These are phyloP conservation scores for Atta cephalotes DNA, from an alignment of 1,140 invertebrate genomes.

Conservation along the genomic window DNA sequence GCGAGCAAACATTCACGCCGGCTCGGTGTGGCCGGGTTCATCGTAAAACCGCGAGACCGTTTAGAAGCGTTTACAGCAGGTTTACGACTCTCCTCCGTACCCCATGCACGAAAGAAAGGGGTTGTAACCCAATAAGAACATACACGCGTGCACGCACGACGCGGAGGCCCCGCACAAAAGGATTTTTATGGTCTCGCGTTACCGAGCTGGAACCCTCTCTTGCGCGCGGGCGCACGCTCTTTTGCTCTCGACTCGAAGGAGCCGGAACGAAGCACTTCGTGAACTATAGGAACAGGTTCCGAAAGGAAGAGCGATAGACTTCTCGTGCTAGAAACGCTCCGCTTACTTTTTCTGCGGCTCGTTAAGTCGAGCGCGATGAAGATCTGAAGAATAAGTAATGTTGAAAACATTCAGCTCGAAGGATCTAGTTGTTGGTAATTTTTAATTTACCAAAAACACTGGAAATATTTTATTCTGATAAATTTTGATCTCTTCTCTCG, in stretches of 20 bases:
- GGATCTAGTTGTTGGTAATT: not conserved
- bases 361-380: constrained; percentile 47
- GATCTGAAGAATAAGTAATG: constrained; percentile 48
- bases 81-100: constrained; percentile 61
- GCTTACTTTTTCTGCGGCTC: constrained; percentile 51
- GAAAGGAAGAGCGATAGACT: constrained; percentile 40
- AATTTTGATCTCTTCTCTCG: constrained; percentile 1
- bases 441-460: not conserved
- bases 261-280: not conserved
- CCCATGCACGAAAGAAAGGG: constrained; percentile 7
- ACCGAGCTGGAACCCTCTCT: constrained; percentile 36
- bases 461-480: not conserved
- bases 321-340: constrained; percentile 37
- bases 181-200: constrained; percentile 58
- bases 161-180: constrained; percentile 51
- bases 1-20: constrained; percentile 52
- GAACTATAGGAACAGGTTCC: constrained; percentile 45
- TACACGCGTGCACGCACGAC: constrained; percentile 43
- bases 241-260: not conserved
- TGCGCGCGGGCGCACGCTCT: not conserved
- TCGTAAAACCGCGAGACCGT: constrained; percentile 61
- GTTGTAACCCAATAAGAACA: constrained; percentile 61
- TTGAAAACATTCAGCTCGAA: not conserved
- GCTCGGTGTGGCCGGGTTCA: constrained; percentile 8
- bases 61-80: constrained; percentile 63